Conservation (phyloP, 2,888 invertebrate genomes). For the Trachelus iudaicus region DNA sequence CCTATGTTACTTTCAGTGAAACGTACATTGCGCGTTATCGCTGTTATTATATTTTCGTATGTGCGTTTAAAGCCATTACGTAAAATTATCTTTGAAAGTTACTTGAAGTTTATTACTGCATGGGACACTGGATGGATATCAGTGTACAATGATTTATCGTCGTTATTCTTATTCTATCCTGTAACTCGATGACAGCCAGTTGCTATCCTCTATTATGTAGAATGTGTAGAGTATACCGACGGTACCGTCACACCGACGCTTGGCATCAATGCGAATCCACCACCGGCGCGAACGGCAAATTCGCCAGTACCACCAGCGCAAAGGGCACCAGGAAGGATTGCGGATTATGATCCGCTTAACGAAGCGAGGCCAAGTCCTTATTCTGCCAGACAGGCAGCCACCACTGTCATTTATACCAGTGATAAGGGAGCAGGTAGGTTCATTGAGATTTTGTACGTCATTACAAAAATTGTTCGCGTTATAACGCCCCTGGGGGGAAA, state of each 20-base stretch:
- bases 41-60: too few species aligned
- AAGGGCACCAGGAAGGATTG: conserved; percentile 77
- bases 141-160: background rate
- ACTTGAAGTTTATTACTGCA: too few species aligned
- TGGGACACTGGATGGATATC: too few species aligned
- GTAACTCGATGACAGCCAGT: conserved; percentile 20
- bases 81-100: too few species aligned
- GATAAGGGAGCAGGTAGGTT: conserved; percentile 75
- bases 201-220: conserved; percentile 35
- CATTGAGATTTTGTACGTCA: too few species aligned
- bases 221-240: conserved; percentile 64
- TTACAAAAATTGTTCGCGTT: too few species aligned
- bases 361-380: conserved; percentile 78
- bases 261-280: conserved; percentile 36
- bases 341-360: conserved; percentile 83
- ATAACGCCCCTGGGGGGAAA: too few species aligned
- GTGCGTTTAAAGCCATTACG: too few species aligned
- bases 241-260: conserved; percentile 58
- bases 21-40: too few species aligned
- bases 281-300: conserved; percentile 33
- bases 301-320: conserved; percentile 55
- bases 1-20: too few species aligned
- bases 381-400: conserved; percentile 79
- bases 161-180: background rate
- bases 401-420: conserved; percentile 87